Base-by-base conservation (phyloP, 2,797 vertebrate genomes). In the Pygocentrus nattereri region DNA sequence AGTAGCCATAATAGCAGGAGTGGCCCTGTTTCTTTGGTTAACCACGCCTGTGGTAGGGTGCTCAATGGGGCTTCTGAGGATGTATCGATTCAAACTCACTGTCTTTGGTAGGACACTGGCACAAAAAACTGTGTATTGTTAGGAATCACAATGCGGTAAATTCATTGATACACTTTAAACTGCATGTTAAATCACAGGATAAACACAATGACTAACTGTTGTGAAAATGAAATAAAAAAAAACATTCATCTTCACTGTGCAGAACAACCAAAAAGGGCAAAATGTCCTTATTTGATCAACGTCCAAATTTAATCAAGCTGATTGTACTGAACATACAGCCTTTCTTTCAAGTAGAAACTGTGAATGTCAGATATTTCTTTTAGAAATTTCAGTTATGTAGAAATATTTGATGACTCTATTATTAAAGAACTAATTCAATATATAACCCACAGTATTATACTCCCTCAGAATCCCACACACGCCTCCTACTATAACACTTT, bases 401-500 rank as follows among this genome's bases (percentile, higher is more conserved):
- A 93, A 93, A 92, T 89, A 64, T 30, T 74, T 30, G 25, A 70
- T 47, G n/a, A 75, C 77, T 75, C 23, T 47, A 80, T 74, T 59
- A 81, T 19, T 56, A 78, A 67, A 67, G 27, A 80, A 71, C 65
- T 54, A 76, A 73, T 80, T 76, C 38, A 52, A 52, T 79, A n/a
- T 52, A 79, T 72, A 84, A 81, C 47, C 81, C 23, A 41, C 62
- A 68, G 68, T 50, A 76, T 70, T 74, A 74, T 47, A 13, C 18
- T 61, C 74, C 67, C 77, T 78, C 59, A 49, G 58, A 62, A 59
- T 75, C 34, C 49, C 91, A 94, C 94, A 94, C 94, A 92, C 93
- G 94, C 94, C 94, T 91, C 89, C 87, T 94, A 88, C 89, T 94
- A 93, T 93, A 93, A 82, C 76, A 72, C 88, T 23, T 47, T 67